Base-by-base conservation (phyloP, 1,140 invertebrate species). In the Habropoda laboriosa region DNA sequence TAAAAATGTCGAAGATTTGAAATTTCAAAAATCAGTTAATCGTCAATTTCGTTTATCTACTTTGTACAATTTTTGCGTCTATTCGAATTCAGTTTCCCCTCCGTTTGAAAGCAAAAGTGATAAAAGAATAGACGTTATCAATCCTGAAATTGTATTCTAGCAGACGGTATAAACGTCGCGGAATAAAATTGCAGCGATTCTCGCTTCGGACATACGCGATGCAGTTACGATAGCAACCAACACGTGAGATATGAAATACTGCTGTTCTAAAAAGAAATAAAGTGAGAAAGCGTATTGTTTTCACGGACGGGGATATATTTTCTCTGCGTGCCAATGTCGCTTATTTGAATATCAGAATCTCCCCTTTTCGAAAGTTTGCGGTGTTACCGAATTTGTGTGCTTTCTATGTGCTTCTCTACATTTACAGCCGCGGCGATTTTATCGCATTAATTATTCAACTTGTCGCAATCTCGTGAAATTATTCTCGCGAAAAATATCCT, bases 271-370 rank as follows among this genome's bases (percentile, higher is more conserved):
- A 51, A 64, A 74, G 72, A 74, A 53, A 74, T 47, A 53, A 49
- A 51, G 6, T 21, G 16, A 0, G 21, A 35, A 18, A 51, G 53
- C 45, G 60, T 64, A 53, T 64, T 74, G 72, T 74, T 74, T 64
- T 12, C 18, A 12, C 16, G 5, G n/a, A 42, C 10, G 32, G n/a
- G 13, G 58, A 64, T 74, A 63, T 64, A 74, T 53, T 40, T 42
- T 12, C 35, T 49, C 27, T 18, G 24, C 18, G 10, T 49, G 42
- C 12, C 24, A 24, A 64, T 40, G 72, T 53, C 47, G 60, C 35
- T 49, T 47, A 74, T 53, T 64, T 74, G 60, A 64, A 74, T 64
- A 64, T 64, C 72, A 53, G 60, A 74, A 64, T 30, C 35, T 38
- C 30, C 32, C n/a, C 24, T 38, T 27, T 35, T 10, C 7, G 27